phyloP scores from a whole-genome alignment of 1,140 invertebrate genomes.

The Brachionus rubens region DNA sequence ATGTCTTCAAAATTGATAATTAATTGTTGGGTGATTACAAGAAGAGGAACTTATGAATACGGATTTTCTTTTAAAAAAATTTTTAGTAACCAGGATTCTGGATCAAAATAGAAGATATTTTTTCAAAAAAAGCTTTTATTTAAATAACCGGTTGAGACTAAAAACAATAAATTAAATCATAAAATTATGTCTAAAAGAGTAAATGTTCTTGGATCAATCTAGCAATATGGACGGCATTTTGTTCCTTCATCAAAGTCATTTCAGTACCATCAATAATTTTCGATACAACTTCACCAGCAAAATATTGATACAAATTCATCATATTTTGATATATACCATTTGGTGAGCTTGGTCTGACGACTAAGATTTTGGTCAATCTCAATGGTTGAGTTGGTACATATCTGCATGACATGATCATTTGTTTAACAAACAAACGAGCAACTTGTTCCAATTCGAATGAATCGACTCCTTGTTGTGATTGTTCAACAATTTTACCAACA shows the following conservation, averaged over 20 bases:
- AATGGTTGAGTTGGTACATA: conserved; percentile 11
- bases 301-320: not conserved
- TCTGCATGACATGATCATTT: conserved; percentile 15
- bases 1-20: too few relatives aligned
- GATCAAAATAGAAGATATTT: too few relatives aligned
- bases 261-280: not conserved
- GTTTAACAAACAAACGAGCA: not conserved
- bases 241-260: not conserved
- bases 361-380: conserved; percentile 15
- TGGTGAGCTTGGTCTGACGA: not conserved
- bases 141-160: too few relatives aligned
- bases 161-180: too few relatives aligned
- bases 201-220: too few relatives aligned
- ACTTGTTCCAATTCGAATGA: conserved; percentile 20
- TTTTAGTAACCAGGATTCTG: too few relatives aligned
- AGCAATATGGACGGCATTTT: too few relatives aligned
- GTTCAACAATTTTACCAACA: conserved; percentile 17
- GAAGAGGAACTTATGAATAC: too few relatives aligned
- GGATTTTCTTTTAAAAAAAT: too few relatives aligned
- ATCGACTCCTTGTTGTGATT: not conserved
- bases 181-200: too few relatives aligned
- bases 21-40: too few relatives aligned
- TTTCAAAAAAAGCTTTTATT: too few relatives aligned
- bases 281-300: not conserved
- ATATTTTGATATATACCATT: not conserved